These are phyloP conservation scores for Tortrix viridana DNA, from an alignment of 2,888 invertebrate genomes.

Conservation along the genomic window DNA sequence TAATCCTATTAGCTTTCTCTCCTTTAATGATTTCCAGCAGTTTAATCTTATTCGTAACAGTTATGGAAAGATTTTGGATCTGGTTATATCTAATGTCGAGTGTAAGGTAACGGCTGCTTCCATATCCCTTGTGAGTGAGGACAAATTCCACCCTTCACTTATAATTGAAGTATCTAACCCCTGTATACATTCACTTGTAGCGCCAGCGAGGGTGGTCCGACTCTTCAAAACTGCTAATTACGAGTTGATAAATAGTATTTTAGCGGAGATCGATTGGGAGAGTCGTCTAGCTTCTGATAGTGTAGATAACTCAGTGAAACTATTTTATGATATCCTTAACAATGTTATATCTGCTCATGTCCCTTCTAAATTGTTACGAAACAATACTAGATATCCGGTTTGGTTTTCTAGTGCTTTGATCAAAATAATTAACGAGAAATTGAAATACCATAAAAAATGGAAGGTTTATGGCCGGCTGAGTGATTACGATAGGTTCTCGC, in stretches of 20 bases:
- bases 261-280: not conserved
- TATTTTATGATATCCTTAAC: not conserved
- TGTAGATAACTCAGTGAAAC: not conserved
- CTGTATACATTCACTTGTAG: not conserved
- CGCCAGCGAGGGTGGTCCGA: not conserved
- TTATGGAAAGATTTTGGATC: not conserved
- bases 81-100: not conserved
- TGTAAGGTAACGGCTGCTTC: not conserved
- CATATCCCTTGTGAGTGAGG: not conserved
- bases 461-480: slow-evolving; percentile 27
- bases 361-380: not conserved
- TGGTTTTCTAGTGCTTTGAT: slow-evolving; percentile 27
- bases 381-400: slow-evolving; percentile 17
- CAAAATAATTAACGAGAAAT: slow-evolving; percentile 25
- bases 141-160: not conserved
- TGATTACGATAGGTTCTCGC: too few relatives aligned
- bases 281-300: not conserved
- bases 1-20: not conserved
- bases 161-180: not conserved
- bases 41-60: not conserved
- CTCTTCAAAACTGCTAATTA: not conserved
- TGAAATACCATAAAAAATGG: slow-evolving; percentile 23
- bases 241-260: not conserved
- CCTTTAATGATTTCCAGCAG: not conserved
- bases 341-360: not conserved